Base-by-base conservation (phyloP, 2,797 vertebrate genomes). In the Artibeus jamaicensis region DNA sequence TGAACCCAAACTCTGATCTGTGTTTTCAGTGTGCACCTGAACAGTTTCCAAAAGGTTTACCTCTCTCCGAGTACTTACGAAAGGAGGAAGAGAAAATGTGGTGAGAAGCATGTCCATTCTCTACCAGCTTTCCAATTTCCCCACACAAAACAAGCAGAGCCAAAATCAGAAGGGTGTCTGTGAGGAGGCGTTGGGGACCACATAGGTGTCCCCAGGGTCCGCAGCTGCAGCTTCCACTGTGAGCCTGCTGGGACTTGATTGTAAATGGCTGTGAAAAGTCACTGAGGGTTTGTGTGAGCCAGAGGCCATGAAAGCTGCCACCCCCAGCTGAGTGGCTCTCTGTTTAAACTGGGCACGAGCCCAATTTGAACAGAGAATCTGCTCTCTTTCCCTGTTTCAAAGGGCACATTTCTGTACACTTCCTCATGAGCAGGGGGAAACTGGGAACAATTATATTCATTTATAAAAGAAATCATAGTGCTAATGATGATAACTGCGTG, bases 341-440 rank as follows among this genome's bases (percentile, higher is more conserved):
- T 97, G 96, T 97, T 96, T 53, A 32, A 76, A 95, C 76, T 96
- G 97, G 96, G 95, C 95, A 82, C 14, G 9, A 29, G 48, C 90
- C 97, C 97, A 98, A 65, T 59, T 37, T 37, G 95, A 98, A 97
- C 96, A 97, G 96, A 97, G 96, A 97, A 96, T 96, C 92, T 86
- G 95, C 93, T 97, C 96, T 96, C 89, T 96, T 93, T 67, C 79
- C 81, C 96, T 9, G 4, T 97, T 97, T 97, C 95, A 96, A 97
- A 97, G 95, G 89, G 59, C 76, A 96, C 92, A 89, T 96, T 95
- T 95, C 83, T 96, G 59, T 96, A 71, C 81, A 83, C 82, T 96
- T 96, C 86, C 18, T 81, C 91, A 93, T 89, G 89, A 82, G 39
- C 57, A 93, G 42, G 92, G 53, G 55, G 89, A 59, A 93, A 89